A percentile compares a stretch with the other conserved stretches of the same genome.
Conservation (phyloP, 2,888 invertebrate species). For the Buathra laborator region DNA sequence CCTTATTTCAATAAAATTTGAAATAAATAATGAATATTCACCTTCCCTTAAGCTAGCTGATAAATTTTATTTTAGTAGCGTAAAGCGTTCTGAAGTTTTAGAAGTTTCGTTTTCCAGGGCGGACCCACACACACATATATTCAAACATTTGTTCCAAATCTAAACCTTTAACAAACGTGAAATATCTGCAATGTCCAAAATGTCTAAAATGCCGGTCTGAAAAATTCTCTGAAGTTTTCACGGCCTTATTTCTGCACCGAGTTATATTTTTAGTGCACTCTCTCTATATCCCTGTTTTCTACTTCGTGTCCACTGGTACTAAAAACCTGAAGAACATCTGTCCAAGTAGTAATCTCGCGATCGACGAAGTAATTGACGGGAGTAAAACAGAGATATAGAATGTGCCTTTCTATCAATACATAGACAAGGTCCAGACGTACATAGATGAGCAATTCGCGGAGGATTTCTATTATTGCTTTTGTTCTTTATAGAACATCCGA, state of each 20-base stretch:
- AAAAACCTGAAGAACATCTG: not conserved
- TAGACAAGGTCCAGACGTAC: not conserved
- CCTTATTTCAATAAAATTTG: no score
- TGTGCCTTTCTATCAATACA: not conserved
- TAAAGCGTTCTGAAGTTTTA: no score
- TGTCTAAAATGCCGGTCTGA: no score
- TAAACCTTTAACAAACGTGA: no score
- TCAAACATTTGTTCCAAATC: no score
- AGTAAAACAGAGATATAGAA: not conserved
- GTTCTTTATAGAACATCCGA: constrained; percentile 23
- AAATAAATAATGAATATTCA: no score
- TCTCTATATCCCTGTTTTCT: not conserved
- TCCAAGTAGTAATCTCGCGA: not conserved
- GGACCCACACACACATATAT: no score
- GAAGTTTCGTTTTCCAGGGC: no score
- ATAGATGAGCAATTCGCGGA: not conserved
- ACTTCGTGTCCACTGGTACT: not conserved
- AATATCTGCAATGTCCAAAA: no score
- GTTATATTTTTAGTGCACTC: not conserved
- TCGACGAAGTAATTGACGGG: constrained; percentile 4
- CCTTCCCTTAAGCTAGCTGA: no score
- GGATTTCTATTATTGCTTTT: constrained; percentile 37
- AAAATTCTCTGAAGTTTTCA: no score
- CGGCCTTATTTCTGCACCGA: not conserved
- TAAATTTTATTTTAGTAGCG: no score